Conservation (phyloP, 30 jellyfish, hydroid and myxozoan species). For the Aurelia sp. region DNA sequence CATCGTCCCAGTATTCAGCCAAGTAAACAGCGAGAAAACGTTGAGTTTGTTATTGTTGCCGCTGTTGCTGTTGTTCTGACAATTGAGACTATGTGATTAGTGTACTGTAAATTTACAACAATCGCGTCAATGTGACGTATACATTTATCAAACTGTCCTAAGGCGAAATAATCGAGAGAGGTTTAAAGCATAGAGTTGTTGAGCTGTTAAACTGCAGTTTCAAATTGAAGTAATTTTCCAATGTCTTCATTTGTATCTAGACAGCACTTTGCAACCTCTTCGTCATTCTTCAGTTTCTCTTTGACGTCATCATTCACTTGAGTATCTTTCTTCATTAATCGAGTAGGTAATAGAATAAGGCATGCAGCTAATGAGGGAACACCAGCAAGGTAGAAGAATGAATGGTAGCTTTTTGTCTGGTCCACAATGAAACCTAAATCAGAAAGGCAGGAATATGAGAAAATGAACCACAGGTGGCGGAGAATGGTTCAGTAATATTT, state of each 20-base stretch:
- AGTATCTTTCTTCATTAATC: conserved; percentile 6
- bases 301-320: neutral
- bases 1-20: no score
- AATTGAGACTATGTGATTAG: no score
- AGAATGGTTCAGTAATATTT: no score
- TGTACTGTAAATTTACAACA: no score
- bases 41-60: no score
- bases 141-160: no score
- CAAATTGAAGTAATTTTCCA: conserved; percentile 12
- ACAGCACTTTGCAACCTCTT: neutral
- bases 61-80: no score
- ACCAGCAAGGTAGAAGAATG: conserved; percentile 62
- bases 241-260: neutral
- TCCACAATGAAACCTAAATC: conserved; percentile 60
- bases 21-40: no score
- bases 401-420: conserved; percentile 50
- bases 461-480: no score
- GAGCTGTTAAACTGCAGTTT: conserved; percentile 18
- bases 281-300: neutral
- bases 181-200: no score
- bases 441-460: neutral
- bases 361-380: conserved; percentile 22
- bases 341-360: neutral
- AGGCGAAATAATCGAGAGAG: no score
- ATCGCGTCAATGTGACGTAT: no score